A percentile compares a stretch with the other conserved stretches of the same genome.
phyloP scores from a whole-genome alignment of 2,888 invertebrate species.

The Cyclophora punctaria region DNA sequence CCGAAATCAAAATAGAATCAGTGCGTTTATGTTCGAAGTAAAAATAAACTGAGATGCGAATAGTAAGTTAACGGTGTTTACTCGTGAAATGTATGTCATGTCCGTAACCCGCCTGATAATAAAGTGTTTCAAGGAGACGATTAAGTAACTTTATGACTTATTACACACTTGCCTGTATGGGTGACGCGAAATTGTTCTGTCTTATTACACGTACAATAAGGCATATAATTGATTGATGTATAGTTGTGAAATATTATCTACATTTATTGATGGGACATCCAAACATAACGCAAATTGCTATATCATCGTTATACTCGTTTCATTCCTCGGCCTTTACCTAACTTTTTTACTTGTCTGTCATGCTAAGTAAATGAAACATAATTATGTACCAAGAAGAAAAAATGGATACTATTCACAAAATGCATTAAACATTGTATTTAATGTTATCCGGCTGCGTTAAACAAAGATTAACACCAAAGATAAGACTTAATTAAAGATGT shows the following conservation, averaged over 20 bases:
- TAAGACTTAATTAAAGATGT: slow-evolving; percentile 30
- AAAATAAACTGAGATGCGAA: slow-evolving; percentile 23
- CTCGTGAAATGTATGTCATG: slow-evolving; percentile 60
- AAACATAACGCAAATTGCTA: slow-evolving; percentile 7
- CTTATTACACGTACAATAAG: slow-evolving; percentile 22
- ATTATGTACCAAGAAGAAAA: neutral
- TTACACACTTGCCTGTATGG: slow-evolving; percentile 26
- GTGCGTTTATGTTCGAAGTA: slow-evolving; percentile 9
- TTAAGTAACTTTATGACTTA: slow-evolving; percentile 56
- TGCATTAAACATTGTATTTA: too few species aligned
- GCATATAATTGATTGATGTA: slow-evolving; percentile 18
- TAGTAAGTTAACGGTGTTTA: slow-evolving; percentile 42
- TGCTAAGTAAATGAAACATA: neutral
- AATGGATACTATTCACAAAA: too few species aligned
- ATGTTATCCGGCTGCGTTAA: neutral
- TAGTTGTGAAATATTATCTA: slow-evolving; percentile 3
- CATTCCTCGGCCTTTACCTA: neutral
- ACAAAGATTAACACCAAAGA: slow-evolving; percentile 24
- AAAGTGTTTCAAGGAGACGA: slow-evolving; percentile 68
- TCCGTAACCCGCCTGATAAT: slow-evolving; percentile 65
- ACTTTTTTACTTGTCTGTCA: neutral
- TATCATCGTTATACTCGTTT: neutral
- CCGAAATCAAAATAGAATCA: slow-evolving; percentile 8
- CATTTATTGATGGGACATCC: too few species aligned
- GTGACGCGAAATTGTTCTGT: slow-evolving; percentile 20